phyloP scores from a whole-genome alignment of 2,888 invertebrate genomes.

The Drosophila mulleri region DNA sequence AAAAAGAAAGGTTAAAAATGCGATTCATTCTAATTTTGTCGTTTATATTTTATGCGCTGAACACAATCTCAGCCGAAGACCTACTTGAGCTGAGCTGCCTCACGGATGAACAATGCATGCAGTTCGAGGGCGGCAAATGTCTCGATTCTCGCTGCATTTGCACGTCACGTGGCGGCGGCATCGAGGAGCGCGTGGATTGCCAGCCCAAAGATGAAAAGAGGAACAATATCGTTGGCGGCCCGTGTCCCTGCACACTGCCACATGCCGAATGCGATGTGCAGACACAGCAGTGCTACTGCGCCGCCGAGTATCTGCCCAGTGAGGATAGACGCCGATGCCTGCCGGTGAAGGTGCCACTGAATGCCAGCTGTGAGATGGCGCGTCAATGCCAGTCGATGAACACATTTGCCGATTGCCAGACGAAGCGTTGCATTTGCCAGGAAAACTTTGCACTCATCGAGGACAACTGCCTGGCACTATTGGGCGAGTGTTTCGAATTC shows the following conservation, averaged over 20 bases:
- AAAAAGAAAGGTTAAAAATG: conserved; percentile 35
- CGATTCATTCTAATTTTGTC: conserved; percentile 1
- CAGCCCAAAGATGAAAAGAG: conserved; percentile 68
- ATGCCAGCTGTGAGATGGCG: conserved; percentile 71
- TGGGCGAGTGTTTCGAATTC: conserved; percentile 62
- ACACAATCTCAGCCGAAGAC: conserved; percentile 40
- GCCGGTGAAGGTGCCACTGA: conserved; percentile 56
- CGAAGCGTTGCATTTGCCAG: conserved; percentile 70
- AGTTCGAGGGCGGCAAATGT: conserved; percentile 67
- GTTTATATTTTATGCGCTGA: conserved; percentile 2
- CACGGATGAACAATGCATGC: conserved; percentile 64
- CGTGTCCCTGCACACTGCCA: conserved; percentile 76
- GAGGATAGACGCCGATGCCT: conserved; percentile 81
- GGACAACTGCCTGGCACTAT: conserved; percentile 69
- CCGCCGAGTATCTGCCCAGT: conserved; percentile 65
- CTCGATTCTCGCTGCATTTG: conserved; percentile 67
- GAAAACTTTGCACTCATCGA: conserved; percentile 60
- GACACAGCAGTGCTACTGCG: conserved; percentile 76
- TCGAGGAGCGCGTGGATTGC: conserved; percentile 57
- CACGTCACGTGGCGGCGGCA: conserved; percentile 39
- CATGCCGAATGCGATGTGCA: conserved; percentile 70
- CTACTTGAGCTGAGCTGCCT: conserved; percentile 75
- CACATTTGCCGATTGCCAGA: conserved; percentile 72
- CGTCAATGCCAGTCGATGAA: conserved; percentile 75
- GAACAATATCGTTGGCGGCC: conserved; percentile 82